A percentile compares a stretch with the other conserved stretches of the same genome.
phyloP scores from a whole-genome alignment of 2,113 vertebrate genomes.

The Fukomys damarensis region DNA sequence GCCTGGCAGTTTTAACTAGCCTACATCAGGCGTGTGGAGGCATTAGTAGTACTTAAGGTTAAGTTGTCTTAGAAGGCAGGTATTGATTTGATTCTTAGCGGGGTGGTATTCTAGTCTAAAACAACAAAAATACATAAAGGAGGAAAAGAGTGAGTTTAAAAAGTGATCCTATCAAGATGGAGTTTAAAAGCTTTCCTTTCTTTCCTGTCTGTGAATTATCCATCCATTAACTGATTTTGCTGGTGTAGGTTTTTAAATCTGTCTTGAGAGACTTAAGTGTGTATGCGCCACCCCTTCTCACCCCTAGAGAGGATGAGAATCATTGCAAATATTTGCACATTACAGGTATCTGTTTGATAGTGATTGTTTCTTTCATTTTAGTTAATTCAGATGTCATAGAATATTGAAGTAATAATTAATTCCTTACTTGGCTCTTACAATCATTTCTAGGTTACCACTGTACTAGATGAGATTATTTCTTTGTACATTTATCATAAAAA shows the following conservation, averaged over 20 bases:
- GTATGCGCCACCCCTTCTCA: background rate
- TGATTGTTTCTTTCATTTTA: background rate
- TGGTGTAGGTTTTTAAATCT: background rate
- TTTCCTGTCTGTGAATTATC: constrained; percentile 51
- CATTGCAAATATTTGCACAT: background rate
- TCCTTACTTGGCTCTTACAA: background rate
- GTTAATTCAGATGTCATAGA: background rate
- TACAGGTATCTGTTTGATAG: background rate
- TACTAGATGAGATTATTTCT: background rate
- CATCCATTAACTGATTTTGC: background rate
- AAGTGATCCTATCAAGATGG: constrained; percentile 1
- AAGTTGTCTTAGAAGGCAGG: constrained; percentile 56
- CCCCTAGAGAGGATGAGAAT: background rate
- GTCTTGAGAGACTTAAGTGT: background rate
- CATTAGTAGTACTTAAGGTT: constrained; percentile 57
- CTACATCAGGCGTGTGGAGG: constrained; percentile 42
- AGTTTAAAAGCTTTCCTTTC: constrained; percentile 35
- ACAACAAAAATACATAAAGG: constrained; percentile 42
- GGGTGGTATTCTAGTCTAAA: constrained; percentile 29
- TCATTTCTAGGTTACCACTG: background rate
- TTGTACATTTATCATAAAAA: background rate
- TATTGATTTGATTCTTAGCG: constrained; percentile 71
- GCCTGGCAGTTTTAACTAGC: constrained; percentile 47
- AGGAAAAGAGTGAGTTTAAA: constrained; percentile 30
- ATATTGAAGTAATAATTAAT: background rate